Evolutionary conservation across 2,888 invertebrate genomes (phyloP), one percentile per base, ranked within the genome.

Genomic region (Tetanocera ferruginea): DNA sequence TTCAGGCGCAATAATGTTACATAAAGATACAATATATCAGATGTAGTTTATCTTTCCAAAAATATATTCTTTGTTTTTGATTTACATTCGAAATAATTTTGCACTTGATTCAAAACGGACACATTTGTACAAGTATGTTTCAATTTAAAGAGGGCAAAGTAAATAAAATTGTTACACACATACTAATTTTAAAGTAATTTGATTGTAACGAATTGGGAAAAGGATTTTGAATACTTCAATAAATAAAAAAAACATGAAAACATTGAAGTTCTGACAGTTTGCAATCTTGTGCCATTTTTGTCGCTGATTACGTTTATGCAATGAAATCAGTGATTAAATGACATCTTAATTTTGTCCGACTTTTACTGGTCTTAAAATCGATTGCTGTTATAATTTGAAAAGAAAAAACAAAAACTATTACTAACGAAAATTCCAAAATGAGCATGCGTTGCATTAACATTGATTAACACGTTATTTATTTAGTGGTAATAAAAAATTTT

Each of bases 1-100:
- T 88, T 87, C 87, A 87, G 87, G 87, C 87, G 87, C 87, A 87
- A 87, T 78, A 86, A 86, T 85, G 83, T 80, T 67, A 74, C 71
- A 71, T 71, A 74, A 23, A 62, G 31, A 62, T 64, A 62, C 19
- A 37, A 60, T 19, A 60, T 43, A 43, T 25, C 72, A 57, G 37
- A 72, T 60, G 57, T 17, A 60, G 51, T 69, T 51, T 25, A 43
- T 64, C 11, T 43, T 43, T 43, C 43, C 28, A 60, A 60, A 60
- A 60, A 60, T 25, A 25, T 28, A 9, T 28, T 60, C 25, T 60
- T 9, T 6, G 19, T 55, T 60, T 28, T 60, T 28, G 28, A 60
- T 66, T 57, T 31, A 5, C 31, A 25, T 37, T 51, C 60, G 51
- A 64, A 31, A 51, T 17, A 14, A 49, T 23, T 66, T 51, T 11